phyloP scores from a whole-genome alignment of 2,113 vertebrate species.

The Crocuta crocuta region DNA sequence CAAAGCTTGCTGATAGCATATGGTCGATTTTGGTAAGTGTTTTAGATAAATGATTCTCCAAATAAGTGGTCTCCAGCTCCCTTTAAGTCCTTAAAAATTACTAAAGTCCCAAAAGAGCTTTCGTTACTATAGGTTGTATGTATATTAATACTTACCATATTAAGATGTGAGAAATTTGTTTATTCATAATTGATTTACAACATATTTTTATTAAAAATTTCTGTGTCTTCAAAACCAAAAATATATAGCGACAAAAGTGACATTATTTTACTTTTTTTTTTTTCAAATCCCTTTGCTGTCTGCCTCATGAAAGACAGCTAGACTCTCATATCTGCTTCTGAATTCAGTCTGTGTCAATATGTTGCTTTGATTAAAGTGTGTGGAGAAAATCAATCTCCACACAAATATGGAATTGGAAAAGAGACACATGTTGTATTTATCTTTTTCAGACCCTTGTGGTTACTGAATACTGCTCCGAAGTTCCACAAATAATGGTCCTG shows the following conservation, averaged over 20 bases:
- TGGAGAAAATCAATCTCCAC: background rate
- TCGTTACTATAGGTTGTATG: background rate
- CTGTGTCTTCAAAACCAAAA: background rate
- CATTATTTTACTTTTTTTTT: background rate
- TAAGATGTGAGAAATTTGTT: background rate
- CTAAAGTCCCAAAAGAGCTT: background rate
- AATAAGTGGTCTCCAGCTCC: background rate
- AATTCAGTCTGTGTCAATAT: background rate
- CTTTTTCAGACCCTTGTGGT: background rate
- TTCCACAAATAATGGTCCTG: background rate
- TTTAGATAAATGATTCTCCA: background rate
- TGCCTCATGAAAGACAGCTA: background rate
- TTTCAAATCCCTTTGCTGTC: background rate
- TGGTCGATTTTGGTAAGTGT: background rate
- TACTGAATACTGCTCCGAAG: background rate
- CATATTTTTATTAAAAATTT: background rate
- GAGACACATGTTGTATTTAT: background rate
- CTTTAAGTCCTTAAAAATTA: background rate
- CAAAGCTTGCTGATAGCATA: background rate
- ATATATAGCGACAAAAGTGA: background rate
- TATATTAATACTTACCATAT: background rate
- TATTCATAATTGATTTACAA: conserved; percentile 2
- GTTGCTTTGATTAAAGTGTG: background rate
- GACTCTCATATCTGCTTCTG: background rate
- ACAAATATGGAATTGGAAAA: background rate